Conservation (phyloP, 1,140 invertebrate genomes). For the Gonioctena quinquepunctata region DNA sequence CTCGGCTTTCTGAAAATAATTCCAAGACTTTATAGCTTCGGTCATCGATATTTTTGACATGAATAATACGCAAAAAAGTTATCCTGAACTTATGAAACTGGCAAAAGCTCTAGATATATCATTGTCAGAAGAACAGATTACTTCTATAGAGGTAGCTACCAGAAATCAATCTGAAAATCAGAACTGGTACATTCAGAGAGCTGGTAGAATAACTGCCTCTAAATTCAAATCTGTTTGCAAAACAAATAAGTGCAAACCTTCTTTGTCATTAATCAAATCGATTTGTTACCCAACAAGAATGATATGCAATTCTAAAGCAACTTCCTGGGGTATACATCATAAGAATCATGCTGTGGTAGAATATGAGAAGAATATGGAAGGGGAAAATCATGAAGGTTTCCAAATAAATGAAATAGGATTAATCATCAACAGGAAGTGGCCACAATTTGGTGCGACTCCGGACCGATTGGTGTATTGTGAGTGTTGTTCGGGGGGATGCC, state of each 20-base stretch:
- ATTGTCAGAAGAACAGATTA: conserved; percentile 1
- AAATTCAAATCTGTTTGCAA: conserved; percentile 13
- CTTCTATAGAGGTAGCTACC: background rate
- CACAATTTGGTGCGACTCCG: conserved; percentile 5
- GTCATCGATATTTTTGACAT: background rate
- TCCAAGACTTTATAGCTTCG: background rate
- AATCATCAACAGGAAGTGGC: background rate
- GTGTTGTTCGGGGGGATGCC: conserved; percentile 4
- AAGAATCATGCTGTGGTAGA: conserved; percentile 5
- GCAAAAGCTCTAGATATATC: background rate
- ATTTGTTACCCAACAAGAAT: conserved; percentile 14
- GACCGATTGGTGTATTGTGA: conserved; percentile 2
- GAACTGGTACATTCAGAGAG: conserved; percentile 5
- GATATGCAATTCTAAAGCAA: background rate
- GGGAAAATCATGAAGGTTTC: conserved; percentile 10
- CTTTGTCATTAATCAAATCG: conserved; percentile 9
- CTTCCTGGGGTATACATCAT: conserved; percentile 6
- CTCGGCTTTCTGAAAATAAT: background rate
- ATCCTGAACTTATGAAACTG: background rate
- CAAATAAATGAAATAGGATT: conserved; percentile 1
- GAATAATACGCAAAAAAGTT: background rate
- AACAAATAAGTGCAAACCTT: conserved; percentile 12
- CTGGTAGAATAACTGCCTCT: conserved; percentile 17
- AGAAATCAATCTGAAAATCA: background rate
- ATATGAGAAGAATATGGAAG: conserved; percentile 6